Conservation (phyloP, 2,888 invertebrate species). For the Machimus atricapillus region DNA sequence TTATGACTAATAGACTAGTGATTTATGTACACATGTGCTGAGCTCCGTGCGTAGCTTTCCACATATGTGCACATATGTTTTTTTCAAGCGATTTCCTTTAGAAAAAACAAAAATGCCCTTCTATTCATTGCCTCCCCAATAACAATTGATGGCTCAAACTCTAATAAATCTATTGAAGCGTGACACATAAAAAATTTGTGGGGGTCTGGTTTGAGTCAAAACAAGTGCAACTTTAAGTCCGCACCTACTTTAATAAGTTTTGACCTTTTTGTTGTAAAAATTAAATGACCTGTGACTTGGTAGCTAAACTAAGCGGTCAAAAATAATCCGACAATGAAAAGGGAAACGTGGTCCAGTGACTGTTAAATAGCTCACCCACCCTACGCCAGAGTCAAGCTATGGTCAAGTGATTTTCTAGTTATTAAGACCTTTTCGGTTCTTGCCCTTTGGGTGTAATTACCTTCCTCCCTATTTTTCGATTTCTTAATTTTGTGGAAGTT, state of each 20-base stretch:
- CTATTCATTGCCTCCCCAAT: not conserved
- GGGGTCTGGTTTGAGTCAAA: not conserved
- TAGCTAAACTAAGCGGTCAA: not conserved
- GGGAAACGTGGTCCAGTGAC: slow-evolving; percentile 2
- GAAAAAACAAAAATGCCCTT: not conserved
- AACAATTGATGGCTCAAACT: not conserved
- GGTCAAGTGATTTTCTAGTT: not conserved
- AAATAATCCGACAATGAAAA: not conserved
- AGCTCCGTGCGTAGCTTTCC: not conserved
- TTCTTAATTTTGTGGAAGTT: not conserved
- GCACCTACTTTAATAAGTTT: not conserved
- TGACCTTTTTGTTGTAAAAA: not conserved
- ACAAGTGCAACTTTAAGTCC: not conserved
- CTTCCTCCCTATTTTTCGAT: not conserved
- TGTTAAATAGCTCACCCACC: not conserved
- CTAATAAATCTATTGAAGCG: not conserved
- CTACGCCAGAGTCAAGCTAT: not conserved
- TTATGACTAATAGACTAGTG: not conserved
- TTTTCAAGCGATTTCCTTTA: not conserved
- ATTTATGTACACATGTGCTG: not conserved
- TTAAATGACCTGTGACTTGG: not conserved
- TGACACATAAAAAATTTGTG: not conserved
- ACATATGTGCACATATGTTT: not conserved
- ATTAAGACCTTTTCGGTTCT: not conserved
- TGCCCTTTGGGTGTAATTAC: not conserved